These are phyloP conservation scores for Scaptomyza reducta DNA, from an alignment of 2,888 invertebrate genomes.

Conservation along the genomic window DNA sequence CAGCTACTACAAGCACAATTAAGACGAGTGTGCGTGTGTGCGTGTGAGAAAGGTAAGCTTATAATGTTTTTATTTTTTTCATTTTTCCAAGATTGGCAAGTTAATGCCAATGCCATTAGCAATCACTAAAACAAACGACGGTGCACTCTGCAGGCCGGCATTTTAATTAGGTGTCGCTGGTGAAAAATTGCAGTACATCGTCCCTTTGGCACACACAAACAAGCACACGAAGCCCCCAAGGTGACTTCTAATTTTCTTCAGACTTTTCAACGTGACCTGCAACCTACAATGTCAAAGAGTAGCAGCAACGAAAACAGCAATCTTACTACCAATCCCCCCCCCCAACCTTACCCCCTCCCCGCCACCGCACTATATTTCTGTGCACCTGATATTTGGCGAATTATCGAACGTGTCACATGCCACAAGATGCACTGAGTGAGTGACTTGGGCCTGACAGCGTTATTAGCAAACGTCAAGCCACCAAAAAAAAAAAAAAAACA, in stretches of 20 bases:
- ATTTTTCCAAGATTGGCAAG: neutral
- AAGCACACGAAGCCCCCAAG: conserved; percentile 1
- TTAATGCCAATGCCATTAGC: conserved; percentile 14
- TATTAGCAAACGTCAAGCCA: conserved; percentile 39
- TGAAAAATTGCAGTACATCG: conserved; percentile 9
- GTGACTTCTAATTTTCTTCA: conserved; percentile 30
- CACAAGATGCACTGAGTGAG: conserved; percentile 18
- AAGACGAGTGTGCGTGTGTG: neutral
- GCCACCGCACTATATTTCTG: too few relatives aligned
- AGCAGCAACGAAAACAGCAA: conserved; percentile 2
- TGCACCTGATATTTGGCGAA: conserved; percentile 10
- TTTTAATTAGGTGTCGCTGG: conserved; percentile 32
- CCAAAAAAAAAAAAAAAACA: neutral
- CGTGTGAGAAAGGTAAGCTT: conserved; percentile 25
- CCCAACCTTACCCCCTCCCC: too few relatives aligned
- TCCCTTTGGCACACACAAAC: neutral
- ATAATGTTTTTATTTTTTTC: conserved; percentile 27
- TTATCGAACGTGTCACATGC: conserved; percentile 29
- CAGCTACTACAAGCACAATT: too few relatives aligned
- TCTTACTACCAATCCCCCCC: too few relatives aligned
- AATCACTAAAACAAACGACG: conserved; percentile 25
- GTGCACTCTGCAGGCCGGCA: conserved; percentile 10
- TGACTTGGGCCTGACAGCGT: conserved; percentile 31
- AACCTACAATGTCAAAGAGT: conserved; percentile 11
- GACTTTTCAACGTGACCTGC: conserved; percentile 16